Evolutionary conservation across 1,140 invertebrate genomes (phyloP).

Genomic region (Microvelia longipes): DNA sequence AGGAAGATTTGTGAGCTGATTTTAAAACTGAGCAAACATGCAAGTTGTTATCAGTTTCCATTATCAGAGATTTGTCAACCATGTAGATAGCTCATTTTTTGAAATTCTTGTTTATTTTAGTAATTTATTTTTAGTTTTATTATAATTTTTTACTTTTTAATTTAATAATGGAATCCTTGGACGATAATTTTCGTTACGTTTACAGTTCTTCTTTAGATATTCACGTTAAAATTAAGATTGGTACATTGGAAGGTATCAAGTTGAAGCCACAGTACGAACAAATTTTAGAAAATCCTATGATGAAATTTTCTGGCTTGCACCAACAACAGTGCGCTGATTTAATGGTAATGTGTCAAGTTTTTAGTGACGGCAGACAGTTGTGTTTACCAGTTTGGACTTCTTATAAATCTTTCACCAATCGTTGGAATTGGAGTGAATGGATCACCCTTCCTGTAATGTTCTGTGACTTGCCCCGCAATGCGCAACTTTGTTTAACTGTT

Average conservation of each 20-base stretch:
- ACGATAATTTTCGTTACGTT: slow-evolving; percentile 68
- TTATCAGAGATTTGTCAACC: not conserved
- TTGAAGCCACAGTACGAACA: slow-evolving; percentile 75
- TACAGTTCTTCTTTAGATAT: slow-evolving; percentile 80
- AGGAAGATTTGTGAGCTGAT: too few relatives aligned
- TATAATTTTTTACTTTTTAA: not conserved
- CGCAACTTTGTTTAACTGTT: slow-evolving; percentile 78
- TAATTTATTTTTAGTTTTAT: not conserved
- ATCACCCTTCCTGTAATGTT: slow-evolving; percentile 78
- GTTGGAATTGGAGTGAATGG: slow-evolving; percentile 95
- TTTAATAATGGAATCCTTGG: slow-evolving; percentile 40
- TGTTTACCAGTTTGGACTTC: slow-evolving; percentile 78
- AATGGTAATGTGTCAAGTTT: slow-evolving; percentile 75
- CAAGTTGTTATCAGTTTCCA: not conserved
- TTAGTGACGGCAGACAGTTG: slow-evolving; percentile 63
- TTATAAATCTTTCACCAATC: slow-evolving; percentile 80
- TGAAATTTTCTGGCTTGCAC: slow-evolving; percentile 80
- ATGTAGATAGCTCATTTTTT: not conserved
- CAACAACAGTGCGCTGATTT: slow-evolving; percentile 68
- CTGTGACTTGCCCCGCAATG: slow-evolving; percentile 77
- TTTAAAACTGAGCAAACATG: not conserved
- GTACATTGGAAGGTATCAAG: slow-evolving; percentile 82
- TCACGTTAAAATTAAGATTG: slow-evolving; percentile 83
- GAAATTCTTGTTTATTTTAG: not conserved
- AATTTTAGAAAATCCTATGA: slow-evolving; percentile 68